Evolutionary conservation across 2,888 invertebrate species (phyloP), one percentile per base, ranked within the genome.

Genomic region (Eumacrocentrus americanus): DNA sequence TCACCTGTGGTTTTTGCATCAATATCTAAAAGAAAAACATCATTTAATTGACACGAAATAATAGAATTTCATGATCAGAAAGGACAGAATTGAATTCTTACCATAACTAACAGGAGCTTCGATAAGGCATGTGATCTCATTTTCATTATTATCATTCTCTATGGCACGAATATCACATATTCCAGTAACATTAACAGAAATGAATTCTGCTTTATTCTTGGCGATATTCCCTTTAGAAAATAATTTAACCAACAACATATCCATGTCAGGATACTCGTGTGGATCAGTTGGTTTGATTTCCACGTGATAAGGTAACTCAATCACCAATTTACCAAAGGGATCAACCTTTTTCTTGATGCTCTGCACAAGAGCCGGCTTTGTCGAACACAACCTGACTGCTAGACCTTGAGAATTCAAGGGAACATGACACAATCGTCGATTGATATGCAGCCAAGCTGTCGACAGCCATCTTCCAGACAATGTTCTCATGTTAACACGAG

Each of bases 261-360:
- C 64, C 67, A 67, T 67, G 53, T 69, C 55, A 2, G 70, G 67
- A 64, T 66, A 69, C n/a, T 63, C 56, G 46, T 69, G 67, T 23
- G 67, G 67, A 61, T 67, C 67, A 38, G 67, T 69, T 18, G 69
- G 60, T 40, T 62, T 64, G 12, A 70, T 50, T 35, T 66, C 62
- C 5, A 69, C 67, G 54, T 67, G 63, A 48, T 61, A 69, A 29
- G 70, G 67, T 18, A 70, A 56, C 40, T 69, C 50, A 62, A 70
- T 48, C 6, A 60, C 40, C 50, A 70, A 61, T 58, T 63, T 69
- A 7, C 70, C 70, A 37, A 69, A 69, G 7, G 63, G 62, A 51
- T 67, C 61, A 0, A 70, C 67, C 48, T 42, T 67, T 48, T 60
- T 67, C 4, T 47, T 34, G 6, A 66, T 62, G 35, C 61, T 54